Percentiles rank a stretch among this genome's conserved stretches.
phyloP scores from a whole-genome alignment of 2,113 vertebrate species.

The Regulus satrapa region DNA sequence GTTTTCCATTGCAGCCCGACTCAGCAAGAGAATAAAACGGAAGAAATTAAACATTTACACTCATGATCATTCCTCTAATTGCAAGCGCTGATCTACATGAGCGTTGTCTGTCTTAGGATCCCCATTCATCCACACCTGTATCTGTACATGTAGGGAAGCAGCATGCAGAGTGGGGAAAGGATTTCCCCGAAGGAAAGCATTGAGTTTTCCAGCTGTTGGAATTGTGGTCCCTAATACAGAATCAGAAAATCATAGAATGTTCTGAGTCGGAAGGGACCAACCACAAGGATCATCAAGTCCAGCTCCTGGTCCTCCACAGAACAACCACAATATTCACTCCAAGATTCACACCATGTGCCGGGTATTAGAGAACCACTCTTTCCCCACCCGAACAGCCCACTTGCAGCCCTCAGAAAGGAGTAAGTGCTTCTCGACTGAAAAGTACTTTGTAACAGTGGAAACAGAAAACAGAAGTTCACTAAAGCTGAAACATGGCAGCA shows the following conservation, averaged over 20 bases:
- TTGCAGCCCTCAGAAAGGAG: not conserved
- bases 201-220: not conserved
- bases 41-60: not conserved
- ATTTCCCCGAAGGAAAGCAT: not conserved
- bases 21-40: not conserved
- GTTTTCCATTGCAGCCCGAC: not conserved
- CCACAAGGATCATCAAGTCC: not conserved
- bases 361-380: accelerated
- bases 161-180: accelerated
- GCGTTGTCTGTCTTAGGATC: accelerated
- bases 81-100: not conserved
- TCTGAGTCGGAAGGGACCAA: not conserved
- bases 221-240: not conserved
- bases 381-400: not conserved
- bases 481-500: accelerated
- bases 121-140: not conserved
- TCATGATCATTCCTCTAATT: not conserved
- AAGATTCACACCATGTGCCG: not conserved
- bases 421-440: not conserved
- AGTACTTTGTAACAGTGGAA: not conserved
- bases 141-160: accelerated
- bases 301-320: not conserved
- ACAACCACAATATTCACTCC: not conserved
- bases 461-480: not conserved
- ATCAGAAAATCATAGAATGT: not conserved